Evolutionary conservation across 2,797 vertebrate species (phyloP).

Genomic region (Oophaga sylvatica): DNA sequence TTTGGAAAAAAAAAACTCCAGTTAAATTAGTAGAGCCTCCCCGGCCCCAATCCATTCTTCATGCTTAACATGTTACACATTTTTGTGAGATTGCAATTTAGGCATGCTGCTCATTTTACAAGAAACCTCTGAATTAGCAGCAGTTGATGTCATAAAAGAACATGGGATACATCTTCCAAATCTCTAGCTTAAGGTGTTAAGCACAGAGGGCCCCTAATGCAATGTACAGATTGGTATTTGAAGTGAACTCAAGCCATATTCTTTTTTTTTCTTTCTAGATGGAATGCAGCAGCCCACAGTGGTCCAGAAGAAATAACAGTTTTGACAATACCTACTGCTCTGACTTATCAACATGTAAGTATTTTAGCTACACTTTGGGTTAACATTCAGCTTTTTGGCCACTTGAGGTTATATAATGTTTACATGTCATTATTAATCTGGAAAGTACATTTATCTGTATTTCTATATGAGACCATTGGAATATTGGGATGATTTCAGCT

Average conservation of each 20-base stretch:
- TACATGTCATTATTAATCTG: too few species aligned
- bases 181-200: constrained; percentile 24
- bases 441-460: background rate
- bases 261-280: constrained; percentile 74
- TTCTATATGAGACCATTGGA: background rate
- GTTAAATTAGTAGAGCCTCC: constrained; percentile 83
- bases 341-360: constrained; percentile 69
- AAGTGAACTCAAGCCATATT: background rate
- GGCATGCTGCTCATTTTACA: constrained; percentile 59
- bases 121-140: constrained; percentile 41
- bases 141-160: constrained; percentile 58
- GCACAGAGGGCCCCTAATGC: constrained; percentile 15
- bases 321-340: constrained; percentile 82
- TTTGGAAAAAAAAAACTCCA: constrained; percentile 82
- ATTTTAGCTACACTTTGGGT: background rate
- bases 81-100: constrained; percentile 60
- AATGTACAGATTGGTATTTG: constrained; percentile 8
- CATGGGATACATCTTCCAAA: constrained; percentile 18
- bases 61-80: constrained; percentile 73
- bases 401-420: too few species aligned
- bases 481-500: background rate
- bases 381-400: background rate
- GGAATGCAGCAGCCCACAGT: constrained; percentile 88
- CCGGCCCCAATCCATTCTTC: constrained; percentile 84
- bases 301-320: constrained; percentile 85